Evolutionary conservation across 2,888 invertebrate species (phyloP).

Genomic region (Petrolisthes manimaculis): DNA sequence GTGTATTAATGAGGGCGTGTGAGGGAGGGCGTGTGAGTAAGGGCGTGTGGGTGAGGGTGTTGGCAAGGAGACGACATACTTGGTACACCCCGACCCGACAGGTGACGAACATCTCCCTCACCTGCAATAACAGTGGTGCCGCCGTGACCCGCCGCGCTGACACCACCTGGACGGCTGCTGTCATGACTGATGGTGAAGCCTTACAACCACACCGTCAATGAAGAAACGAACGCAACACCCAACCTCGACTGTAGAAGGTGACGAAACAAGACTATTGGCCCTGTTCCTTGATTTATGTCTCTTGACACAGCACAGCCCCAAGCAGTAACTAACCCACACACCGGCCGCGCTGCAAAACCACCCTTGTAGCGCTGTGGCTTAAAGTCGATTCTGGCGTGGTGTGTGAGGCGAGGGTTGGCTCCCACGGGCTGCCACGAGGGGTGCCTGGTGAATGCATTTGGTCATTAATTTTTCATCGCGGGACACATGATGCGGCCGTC

Average conservation of each 20-base stretch:
- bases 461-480: constrained; percentile 59
- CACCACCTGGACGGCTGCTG: constrained; percentile 1
- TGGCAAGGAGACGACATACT: no score
- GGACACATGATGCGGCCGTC: constrained; percentile 62
- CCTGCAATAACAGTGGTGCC: constrained; percentile 28
- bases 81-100: constrained; percentile 14
- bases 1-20: no score
- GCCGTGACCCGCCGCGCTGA: constrained; percentile 11
- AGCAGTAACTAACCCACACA: constrained; percentile 28
- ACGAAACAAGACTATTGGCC: constrained; percentile 61
- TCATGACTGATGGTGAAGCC: constrained; percentile 34
- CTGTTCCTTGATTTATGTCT: constrained; percentile 61
- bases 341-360: constrained; percentile 5
- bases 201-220: constrained; percentile 28
- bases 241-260: constrained; percentile 52
- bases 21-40: no score
- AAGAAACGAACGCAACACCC: constrained; percentile 42
- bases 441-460: constrained; percentile 60
- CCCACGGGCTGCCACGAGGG: constrained; percentile 22
- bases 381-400: constrained; percentile 3
- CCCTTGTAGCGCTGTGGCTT: constrained; percentile 16
- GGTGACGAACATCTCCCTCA: constrained; percentile 43
- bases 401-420: background rate
- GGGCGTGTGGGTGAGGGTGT: no score
- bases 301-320: constrained; percentile 41